A percentile compares a stretch with the other conserved stretches of the same genome.
Conservation (phyloP, 2,888 invertebrate genomes). For the Stenurella melanura region DNA sequence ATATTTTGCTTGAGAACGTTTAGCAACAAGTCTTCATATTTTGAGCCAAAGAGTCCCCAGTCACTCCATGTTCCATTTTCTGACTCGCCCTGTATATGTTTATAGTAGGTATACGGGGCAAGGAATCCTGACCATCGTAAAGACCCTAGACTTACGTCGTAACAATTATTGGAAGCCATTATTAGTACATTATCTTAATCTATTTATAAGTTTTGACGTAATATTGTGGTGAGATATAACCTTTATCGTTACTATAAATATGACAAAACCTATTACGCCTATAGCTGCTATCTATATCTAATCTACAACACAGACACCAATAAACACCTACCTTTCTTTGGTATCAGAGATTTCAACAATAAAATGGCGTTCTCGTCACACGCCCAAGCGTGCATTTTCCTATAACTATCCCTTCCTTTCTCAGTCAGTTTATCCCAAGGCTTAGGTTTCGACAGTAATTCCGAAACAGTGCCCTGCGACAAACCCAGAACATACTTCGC, state of each 20-base stretch:
- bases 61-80: no score
- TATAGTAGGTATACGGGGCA: no score
- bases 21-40: no score
- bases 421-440: constrained; percentile 99
- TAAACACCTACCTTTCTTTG: constrained; percentile 91
- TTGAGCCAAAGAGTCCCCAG: no score
- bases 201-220: constrained; percentile 4
- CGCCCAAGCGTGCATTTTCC: constrained; percentile 99
- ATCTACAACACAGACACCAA: not conserved
- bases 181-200: not conserved
- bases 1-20: no score
- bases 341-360: constrained; percentile 97
- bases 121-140: not conserved
- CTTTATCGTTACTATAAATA: not conserved
- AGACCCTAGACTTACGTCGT: not conserved
- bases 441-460: constrained; percentile 98
- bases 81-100: no score
- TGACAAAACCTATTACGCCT: constrained; percentile 3
- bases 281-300: not conserved
- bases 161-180: not conserved
- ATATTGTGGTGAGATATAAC: constrained; percentile 26
- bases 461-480: constrained; percentile 98
- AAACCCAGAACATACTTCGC: constrained; percentile 98
- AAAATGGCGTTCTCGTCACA: constrained; percentile 97
- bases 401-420: constrained; percentile 98